These are phyloP conservation scores for Periophthalmodon schlosseri DNA, from an alignment of 2,113 vertebrate genomes.

Conservation along the genomic window DNA sequence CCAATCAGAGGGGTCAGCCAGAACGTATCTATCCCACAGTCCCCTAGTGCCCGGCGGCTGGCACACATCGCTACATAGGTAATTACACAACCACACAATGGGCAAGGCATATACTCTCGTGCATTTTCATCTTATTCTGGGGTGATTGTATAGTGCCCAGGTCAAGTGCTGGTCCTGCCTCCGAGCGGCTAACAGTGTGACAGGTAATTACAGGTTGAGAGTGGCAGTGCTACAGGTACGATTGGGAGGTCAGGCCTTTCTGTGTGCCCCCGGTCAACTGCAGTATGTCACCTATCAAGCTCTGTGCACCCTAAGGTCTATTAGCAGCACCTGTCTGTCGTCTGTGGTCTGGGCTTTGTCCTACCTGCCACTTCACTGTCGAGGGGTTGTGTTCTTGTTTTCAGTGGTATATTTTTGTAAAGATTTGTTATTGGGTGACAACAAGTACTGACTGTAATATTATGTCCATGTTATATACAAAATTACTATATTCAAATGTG, in stretches of 20 bases:
- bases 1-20: slow-evolving; percentile 73
- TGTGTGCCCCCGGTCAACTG: slow-evolving; percentile 30
- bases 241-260: slow-evolving; percentile 43
- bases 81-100: slow-evolving; percentile 13
- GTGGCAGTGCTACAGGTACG: slow-evolving; percentile 31
- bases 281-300: slow-evolving; percentile 40
- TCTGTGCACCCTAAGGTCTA: slow-evolving; percentile 43
- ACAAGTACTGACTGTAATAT: too few relatives aligned
- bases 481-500: too few relatives aligned
- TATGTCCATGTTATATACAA: too few relatives aligned
- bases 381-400: background rate
- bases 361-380: slow-evolving; percentile 21
- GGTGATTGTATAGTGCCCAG: slow-evolving; percentile 36
- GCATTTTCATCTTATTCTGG: slow-evolving; percentile 41
- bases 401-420: background rate
- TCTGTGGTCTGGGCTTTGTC: slow-evolving; percentile 34
- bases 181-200: slow-evolving; percentile 21
- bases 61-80: slow-evolving; percentile 44
- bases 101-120: slow-evolving; percentile 22
- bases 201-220: slow-evolving; percentile 54
- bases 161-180: slow-evolving; percentile 55
- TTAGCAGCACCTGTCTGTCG: slow-evolving; percentile 34
- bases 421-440: background rate
- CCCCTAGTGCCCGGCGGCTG: slow-evolving; percentile 44
- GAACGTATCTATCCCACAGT: slow-evolving; percentile 59